Evolutionary conservation across 2,888 invertebrate genomes (phyloP).

Genomic region (Conops quadrifasciatus): DNA sequence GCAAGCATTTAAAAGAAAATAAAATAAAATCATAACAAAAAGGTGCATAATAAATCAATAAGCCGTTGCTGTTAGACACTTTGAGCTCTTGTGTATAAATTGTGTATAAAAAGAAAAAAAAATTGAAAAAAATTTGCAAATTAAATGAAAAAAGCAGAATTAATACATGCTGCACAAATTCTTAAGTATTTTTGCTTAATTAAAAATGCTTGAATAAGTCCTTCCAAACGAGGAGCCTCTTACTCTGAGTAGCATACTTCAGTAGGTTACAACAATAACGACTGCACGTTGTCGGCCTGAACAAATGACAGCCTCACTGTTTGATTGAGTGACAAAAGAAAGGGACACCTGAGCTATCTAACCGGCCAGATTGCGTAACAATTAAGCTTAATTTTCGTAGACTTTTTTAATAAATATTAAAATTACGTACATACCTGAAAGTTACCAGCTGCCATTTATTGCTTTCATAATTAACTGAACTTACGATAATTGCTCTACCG

Average conservation of each 20-base stretch:
- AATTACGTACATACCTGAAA: not conserved
- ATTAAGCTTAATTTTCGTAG: conserved; percentile 31
- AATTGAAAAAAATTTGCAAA: not conserved
- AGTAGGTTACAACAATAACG: no score
- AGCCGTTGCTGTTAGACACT: conserved; percentile 24
- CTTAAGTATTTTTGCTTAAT: conserved; percentile 29
- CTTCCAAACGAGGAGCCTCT: conserved; percentile 13
- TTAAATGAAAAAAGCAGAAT: conserved; percentile 18
- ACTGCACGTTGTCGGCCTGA: no score
- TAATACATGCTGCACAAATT: not conserved
- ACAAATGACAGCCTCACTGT: no score
- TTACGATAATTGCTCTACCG: conserved; percentile 26
- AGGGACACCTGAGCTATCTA: not conserved
- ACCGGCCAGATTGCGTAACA: conserved; percentile 7
- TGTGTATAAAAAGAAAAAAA: no score
- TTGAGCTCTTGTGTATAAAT: not conserved
- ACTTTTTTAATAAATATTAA: conserved; percentile 13
- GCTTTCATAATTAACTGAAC: conserved; percentile 12
- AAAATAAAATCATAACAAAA: not conserved
- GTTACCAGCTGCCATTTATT: conserved; percentile 10
- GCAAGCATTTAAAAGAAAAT: conserved; percentile 23
- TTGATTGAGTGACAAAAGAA: no score
- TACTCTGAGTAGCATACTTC: no score
- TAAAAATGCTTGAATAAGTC: conserved; percentile 26
- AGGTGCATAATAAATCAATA: conserved; percentile 33